These are phyloP conservation scores for Apis laboriosa DNA, from an alignment of 1,140 invertebrate species.

Conservation along the genomic window DNA sequence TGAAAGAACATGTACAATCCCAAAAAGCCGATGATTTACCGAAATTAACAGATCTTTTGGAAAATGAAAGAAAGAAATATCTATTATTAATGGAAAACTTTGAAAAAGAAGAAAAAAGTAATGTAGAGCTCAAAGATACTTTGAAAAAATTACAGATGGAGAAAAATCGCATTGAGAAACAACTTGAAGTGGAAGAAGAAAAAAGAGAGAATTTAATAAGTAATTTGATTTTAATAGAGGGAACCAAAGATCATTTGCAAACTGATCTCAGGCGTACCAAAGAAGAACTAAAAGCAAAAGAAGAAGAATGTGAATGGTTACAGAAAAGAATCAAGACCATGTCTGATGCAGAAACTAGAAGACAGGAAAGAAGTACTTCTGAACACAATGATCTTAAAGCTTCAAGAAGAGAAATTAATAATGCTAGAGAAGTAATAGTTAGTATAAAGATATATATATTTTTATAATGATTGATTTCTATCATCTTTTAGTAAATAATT, in stretches of 20 bases:
- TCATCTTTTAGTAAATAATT: neutral
- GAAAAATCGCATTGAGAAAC: slow-evolving; percentile 78
- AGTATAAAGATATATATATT: slow-evolving; percentile 30
- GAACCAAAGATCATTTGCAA: slow-evolving; percentile 81
- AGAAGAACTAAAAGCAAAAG: slow-evolving; percentile 81
- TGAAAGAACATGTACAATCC: slow-evolving; percentile 61
- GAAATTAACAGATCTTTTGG: slow-evolving; percentile 36
- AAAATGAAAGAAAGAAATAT: slow-evolving; percentile 67
- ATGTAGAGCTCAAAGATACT: slow-evolving; percentile 78
- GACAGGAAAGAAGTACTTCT: slow-evolving; percentile 69
- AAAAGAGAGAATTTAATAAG: slow-evolving; percentile 84
- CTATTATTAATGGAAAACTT: slow-evolving; percentile 76
- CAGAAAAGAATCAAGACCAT: slow-evolving; percentile 75
- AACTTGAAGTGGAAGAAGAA: slow-evolving; percentile 83
- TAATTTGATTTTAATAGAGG: slow-evolving; percentile 81
- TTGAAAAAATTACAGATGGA: slow-evolving; percentile 80
- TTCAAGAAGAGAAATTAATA: slow-evolving; percentile 76
- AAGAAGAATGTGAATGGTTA: slow-evolving; percentile 82
- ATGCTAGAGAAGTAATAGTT: slow-evolving; percentile 74
- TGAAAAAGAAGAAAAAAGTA: slow-evolving; percentile 78
- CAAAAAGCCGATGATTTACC: slow-evolving; percentile 46
- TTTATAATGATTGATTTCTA: neutral
- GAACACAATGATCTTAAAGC: slow-evolving; percentile 81
- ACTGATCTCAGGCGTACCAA: slow-evolving; percentile 80
- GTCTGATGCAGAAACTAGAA: slow-evolving; percentile 70